Percentiles rank a stretch among this genome's conserved stretches.
phyloP scores from a whole-genome alignment of 2,888 invertebrate genomes.

The Cheilosia scutellata region DNA sequence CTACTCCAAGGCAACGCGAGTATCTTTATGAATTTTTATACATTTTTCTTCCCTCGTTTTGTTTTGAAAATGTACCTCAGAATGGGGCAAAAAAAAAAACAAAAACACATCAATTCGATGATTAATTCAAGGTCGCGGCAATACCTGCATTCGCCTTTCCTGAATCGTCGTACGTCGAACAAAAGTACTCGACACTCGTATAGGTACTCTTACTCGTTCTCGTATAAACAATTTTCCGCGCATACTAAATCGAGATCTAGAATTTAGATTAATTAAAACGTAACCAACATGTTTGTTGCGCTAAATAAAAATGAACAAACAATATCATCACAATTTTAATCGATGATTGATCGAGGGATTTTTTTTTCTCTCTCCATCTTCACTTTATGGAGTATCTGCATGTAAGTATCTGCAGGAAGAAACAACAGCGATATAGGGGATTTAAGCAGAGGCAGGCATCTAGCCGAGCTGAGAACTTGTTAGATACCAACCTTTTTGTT shows the following conservation, averaged over 20 bases:
- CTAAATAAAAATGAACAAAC: slow-evolving; percentile 58
- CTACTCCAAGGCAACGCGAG: slow-evolving; percentile 15
- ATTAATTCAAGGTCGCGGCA: slow-evolving; percentile 60
- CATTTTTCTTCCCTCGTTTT: not conserved
- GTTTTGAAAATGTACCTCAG: slow-evolving; percentile 3
- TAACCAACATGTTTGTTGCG: slow-evolving; percentile 46
- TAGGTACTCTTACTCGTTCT: too few species aligned
- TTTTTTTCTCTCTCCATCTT: slow-evolving; percentile 1
- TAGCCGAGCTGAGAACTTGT: slow-evolving; percentile 59
- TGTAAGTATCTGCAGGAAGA: slow-evolving; percentile 25
- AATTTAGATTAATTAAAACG: slow-evolving; percentile 58
- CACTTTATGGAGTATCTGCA: slow-evolving; percentile 29
- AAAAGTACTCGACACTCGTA: slow-evolving; percentile 9
- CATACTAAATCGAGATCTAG: slow-evolving; percentile 52
- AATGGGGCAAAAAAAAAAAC: slow-evolving; percentile 4
- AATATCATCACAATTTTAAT: slow-evolving; percentile 73
- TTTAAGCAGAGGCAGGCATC: slow-evolving; percentile 8
- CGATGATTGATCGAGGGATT: slow-evolving; percentile 62
- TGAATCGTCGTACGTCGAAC: slow-evolving; percentile 3
- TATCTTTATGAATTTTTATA: slow-evolving; percentile 46
- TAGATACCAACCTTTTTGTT: slow-evolving; percentile 43
- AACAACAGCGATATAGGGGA: slow-evolving; percentile 31
- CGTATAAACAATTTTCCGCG: slow-evolving; percentile 35
- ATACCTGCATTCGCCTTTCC: slow-evolving; percentile 30
- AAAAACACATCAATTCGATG: slow-evolving; percentile 37